Conservation (phyloP, 1,140 invertebrate species). For the Drosophila nigromelanica region DNA sequence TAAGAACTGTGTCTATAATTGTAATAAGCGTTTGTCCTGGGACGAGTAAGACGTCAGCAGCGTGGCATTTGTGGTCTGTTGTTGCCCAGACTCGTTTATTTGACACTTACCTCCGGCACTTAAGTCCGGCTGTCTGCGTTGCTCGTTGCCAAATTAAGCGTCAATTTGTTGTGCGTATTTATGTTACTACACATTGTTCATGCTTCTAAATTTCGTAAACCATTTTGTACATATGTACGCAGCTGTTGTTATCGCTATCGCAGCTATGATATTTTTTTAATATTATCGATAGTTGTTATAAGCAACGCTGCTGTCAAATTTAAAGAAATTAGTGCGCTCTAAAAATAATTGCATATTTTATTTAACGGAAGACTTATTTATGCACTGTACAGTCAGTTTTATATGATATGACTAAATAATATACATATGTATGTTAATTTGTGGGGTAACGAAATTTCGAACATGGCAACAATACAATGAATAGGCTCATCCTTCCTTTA, state of each 20-base stretch:
- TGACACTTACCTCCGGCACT: slow-evolving; percentile 25
- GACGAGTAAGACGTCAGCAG: slow-evolving; percentile 44
- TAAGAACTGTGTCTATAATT: slow-evolving; percentile 56
- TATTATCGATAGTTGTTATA: slow-evolving; percentile 12
- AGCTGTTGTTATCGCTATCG: neutral
- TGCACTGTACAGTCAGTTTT: slow-evolving; percentile 31
- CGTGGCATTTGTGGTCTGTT: slow-evolving; percentile 18
- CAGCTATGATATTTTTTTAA: no score
- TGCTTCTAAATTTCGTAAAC: slow-evolving; percentile 45
- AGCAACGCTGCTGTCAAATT: neutral
- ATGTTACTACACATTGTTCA: slow-evolving; percentile 63
- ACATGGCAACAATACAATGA: slow-evolving; percentile 57
- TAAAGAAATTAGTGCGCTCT: neutral
- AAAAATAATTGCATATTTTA: slow-evolving; percentile 15
- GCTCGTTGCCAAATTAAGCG: slow-evolving; percentile 23
- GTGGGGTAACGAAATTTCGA: slow-evolving; percentile 13
- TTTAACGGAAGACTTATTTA: slow-evolving; percentile 53
- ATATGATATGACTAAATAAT: slow-evolving; percentile 48
- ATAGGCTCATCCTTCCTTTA: neutral
- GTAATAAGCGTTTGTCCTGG: slow-evolving; percentile 50
- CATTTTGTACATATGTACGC: slow-evolving; percentile 31
- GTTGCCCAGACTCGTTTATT: slow-evolving; percentile 12
- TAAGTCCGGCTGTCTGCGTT: slow-evolving; percentile 18
- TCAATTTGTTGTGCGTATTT: slow-evolving; percentile 55
- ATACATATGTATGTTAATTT: slow-evolving; percentile 24